phyloP scores from a whole-genome alignment of 2,888 invertebrate genomes.

The Metopia argyrocephala region DNA sequence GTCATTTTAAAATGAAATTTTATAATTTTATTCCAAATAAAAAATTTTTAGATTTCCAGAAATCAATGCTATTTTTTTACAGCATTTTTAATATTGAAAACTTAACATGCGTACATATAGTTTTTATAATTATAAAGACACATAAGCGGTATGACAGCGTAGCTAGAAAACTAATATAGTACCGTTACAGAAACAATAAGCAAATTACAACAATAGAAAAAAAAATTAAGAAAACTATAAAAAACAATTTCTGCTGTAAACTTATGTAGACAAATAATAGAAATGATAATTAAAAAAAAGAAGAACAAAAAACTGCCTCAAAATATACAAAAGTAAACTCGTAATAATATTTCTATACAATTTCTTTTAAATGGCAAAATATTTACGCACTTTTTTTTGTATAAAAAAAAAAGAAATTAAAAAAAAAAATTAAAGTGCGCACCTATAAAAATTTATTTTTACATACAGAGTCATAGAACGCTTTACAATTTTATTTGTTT shows the following conservation, averaged over 20 bases:
- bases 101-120: no score
- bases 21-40: no score
- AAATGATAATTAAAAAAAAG: neutral
- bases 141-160: slow-evolving; percentile 12
- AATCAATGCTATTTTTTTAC: neutral
- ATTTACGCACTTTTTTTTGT: slow-evolving; percentile 31
- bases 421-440: slow-evolving; percentile 26
- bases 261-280: neutral
- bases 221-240: neutral
- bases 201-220: neutral
- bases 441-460: slow-evolving; percentile 25
- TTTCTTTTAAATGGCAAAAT: slow-evolving; percentile 17
- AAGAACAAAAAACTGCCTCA: neutral
- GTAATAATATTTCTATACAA: neutral
- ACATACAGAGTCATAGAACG: neutral
- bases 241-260: neutral
- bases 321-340: neutral
- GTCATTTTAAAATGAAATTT: no score
- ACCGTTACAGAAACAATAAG: slow-evolving; percentile 13
- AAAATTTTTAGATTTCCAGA: no score
- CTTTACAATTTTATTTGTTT: neutral
- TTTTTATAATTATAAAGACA: neutral
- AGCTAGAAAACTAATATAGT: slow-evolving; percentile 16
- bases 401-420: neutral
- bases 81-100: no score